Percentiles rank a stretch among this genome's conserved stretches.
phyloP scores from a whole-genome alignment of 92 coral and sea anemone genomes.

The Metridium senile region DNA sequence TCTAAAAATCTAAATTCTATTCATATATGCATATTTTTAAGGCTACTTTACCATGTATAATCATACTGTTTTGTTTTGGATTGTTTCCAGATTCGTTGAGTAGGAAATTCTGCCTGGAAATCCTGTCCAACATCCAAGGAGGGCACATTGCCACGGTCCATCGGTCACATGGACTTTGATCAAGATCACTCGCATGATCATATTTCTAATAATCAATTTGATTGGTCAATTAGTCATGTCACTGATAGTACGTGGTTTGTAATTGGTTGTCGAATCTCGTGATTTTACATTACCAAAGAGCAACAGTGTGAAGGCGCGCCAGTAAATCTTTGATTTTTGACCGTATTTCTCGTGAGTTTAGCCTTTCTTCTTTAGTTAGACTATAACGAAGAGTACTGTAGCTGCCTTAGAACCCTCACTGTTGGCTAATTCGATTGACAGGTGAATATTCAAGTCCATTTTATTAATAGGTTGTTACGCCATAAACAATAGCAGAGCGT shows the following conservation, averaged over 20 bases:
- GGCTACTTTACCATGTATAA: no score
- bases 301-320: conserved; percentile 6
- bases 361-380: neutral
- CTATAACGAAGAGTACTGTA: neutral
- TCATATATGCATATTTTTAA: no score
- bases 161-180: conserved; percentile 50
- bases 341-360: neutral
- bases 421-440: neutral
- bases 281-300: conserved; percentile 1
- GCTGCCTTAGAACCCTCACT: neutral
- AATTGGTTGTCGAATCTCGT: conserved; percentile 11
- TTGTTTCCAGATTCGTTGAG: no score
- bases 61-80: no score
- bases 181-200: neutral
- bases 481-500: conserved; percentile 16
- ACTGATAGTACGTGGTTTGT: conserved; percentile 15
- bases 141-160: no score
- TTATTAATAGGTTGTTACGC: conserved; percentile 11
- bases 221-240: conserved; percentile 26
- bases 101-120: no score
- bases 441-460: neutral
- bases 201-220: conserved; percentile 15
- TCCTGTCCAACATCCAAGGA: neutral
- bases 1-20: no score
- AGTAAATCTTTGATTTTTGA: neutral